Evolutionary conservation across 2,797 vertebrate genomes (phyloP).

Genomic region (Paguma larvata): DNA sequence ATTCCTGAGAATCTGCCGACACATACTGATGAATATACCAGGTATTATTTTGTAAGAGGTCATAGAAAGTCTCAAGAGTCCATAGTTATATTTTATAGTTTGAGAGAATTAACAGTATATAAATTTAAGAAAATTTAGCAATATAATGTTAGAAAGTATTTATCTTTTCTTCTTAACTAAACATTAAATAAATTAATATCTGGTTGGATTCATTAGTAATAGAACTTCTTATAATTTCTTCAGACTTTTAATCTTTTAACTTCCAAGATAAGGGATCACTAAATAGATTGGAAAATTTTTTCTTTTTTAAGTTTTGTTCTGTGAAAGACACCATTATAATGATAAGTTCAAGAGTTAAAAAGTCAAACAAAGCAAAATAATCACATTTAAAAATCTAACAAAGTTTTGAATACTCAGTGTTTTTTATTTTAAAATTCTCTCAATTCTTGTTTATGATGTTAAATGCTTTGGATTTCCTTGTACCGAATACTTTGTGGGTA

Average conservation of each 20-base stretch:
- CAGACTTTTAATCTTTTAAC: not conserved
- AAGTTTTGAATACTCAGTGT: not conserved
- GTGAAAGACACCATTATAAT: not conserved
- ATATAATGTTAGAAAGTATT: not conserved
- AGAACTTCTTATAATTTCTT: not conserved
- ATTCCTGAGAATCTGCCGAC: not conserved
- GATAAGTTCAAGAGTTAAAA: not conserved
- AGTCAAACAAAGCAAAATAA: constrained; percentile 19
- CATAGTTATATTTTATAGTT: not conserved
- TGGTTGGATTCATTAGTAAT: not conserved
- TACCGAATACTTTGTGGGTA: not conserved
- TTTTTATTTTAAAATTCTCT: not conserved
- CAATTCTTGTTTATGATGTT: not conserved
- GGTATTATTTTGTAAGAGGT: not conserved
- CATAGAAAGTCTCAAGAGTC: not conserved
- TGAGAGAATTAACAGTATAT: not conserved
- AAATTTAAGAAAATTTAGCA: not conserved
- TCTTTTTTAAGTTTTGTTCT: not conserved
- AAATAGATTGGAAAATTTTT: not conserved
- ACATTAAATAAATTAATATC: not conserved
- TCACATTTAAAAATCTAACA: not conserved
- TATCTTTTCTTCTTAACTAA: not conserved
- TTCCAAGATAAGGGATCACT: not conserved
- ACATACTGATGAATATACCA: not conserved
- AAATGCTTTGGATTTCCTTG: not conserved